Percentiles rank a stretch among this genome's conserved stretches.
Evolutionary conservation across 2,113 vertebrate species (phyloP).

Genomic region (Leptobrachium leishanense): DNA sequence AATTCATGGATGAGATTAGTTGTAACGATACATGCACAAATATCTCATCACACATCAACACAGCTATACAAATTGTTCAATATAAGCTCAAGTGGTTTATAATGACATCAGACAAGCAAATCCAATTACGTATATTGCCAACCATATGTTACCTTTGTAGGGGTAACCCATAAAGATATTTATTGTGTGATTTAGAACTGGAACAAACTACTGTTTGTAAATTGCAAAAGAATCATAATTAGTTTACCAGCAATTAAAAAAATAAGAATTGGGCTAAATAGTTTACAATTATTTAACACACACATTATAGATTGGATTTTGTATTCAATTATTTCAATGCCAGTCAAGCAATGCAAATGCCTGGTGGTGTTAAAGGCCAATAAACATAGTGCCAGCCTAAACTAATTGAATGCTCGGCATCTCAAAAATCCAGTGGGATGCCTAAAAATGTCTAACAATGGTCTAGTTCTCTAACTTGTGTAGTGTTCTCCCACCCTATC

Average conservation of each 20-base stretch:
- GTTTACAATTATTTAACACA: background rate
- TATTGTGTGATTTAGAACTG: constrained; percentile 8
- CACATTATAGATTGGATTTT: no score
- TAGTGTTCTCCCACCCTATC: no score
- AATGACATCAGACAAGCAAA: constrained; percentile 38
- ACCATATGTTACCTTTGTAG: constrained; percentile 35
- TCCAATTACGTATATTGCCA: constrained; percentile 39
- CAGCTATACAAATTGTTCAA: constrained; percentile 32
- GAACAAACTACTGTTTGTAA: constrained; percentile 26
- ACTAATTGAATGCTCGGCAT: no score
- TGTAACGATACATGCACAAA: background rate
- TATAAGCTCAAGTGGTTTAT: constrained; percentile 27
- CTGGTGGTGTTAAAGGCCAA: no score
- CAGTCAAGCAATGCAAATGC: no score
- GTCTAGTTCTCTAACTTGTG: no score
- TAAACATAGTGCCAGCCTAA: no score
- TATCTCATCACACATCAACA: constrained; percentile 29
- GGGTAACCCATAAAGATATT: constrained; percentile 13
- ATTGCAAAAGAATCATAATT: constrained; percentile 8
- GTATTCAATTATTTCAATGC: no score
- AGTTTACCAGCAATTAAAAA: background rate
- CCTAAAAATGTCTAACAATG: no score
- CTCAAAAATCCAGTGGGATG: no score
- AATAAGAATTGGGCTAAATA: background rate
- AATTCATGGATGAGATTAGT: background rate